Conservation (phyloP, 2,113 vertebrate genomes). For the Daphoenositta chrysoptera region DNA sequence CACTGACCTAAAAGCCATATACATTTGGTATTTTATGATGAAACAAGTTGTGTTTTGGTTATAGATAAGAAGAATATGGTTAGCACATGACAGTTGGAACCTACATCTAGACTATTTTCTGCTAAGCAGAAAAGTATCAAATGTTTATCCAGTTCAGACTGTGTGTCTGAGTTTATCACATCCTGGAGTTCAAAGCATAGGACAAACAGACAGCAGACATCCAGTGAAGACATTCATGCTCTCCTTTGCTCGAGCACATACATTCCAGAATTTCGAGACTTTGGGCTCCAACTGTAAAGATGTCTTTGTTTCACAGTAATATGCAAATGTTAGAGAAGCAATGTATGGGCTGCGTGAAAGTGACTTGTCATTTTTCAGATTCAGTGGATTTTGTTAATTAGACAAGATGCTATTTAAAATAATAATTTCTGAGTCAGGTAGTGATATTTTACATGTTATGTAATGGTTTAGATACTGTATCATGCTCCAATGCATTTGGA, state of each 20-base stretch:
- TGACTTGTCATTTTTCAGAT: constrained; percentile 8
- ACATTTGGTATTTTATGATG: not conserved
- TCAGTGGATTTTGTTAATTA: constrained; percentile 30
- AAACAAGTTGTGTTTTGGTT: not conserved
- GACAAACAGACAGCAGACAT: not conserved
- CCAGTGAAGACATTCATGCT: not conserved
- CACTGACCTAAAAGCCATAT: not conserved
- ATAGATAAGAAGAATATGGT: not conserved
- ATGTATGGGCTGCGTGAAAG: not conserved
- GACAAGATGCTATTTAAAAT: constrained; percentile 29
- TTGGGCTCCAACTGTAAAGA: not conserved
- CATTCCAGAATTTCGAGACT: not conserved
- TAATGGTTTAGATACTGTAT: constrained; percentile 28
- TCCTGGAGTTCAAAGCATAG: not conserved
- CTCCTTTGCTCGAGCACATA: not conserved
- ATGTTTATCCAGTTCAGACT: not conserved
- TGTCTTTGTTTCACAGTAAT: not conserved
- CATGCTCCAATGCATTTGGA: constrained; percentile 41
- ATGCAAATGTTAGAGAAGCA: not conserved
- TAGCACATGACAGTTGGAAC: not conserved
- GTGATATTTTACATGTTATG: not conserved
- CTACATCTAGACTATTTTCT: not conserved
- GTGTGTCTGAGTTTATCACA: not conserved
- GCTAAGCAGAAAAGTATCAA: not conserved
- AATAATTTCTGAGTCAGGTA: constrained; percentile 38